These are phyloP conservation scores for Phaonia tiefii DNA, from an alignment of 2,888 invertebrate genomes.

Conservation along the genomic window DNA sequence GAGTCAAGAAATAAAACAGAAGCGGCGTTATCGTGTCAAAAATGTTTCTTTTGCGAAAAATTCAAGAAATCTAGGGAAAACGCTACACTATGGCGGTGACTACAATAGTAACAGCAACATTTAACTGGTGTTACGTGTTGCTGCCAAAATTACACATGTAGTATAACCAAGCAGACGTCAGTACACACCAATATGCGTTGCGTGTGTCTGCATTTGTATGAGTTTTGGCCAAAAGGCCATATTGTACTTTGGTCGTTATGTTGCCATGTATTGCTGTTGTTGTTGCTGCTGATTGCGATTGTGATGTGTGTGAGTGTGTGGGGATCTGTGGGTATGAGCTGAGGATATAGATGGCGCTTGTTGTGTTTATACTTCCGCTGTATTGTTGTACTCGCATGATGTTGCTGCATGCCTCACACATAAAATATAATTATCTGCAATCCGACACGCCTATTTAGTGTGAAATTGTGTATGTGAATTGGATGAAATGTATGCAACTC, in stretches of 20 bases:
- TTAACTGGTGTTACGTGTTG: conserved; percentile 69
- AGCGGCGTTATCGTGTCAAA: conserved; percentile 58
- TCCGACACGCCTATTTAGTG: conserved; percentile 70
- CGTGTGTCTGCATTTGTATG: neutral
- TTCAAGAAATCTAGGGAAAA: conserved; percentile 14
- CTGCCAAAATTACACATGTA: conserved; percentile 51
- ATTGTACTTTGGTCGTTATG: neutral
- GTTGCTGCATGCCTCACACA: conserved; percentile 67
- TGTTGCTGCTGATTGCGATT: neutral
- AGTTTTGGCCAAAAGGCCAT: too few species aligned
- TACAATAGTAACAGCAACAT: conserved; percentile 48
- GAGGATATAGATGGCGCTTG: conserved; percentile 63
- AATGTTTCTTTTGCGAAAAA: conserved; percentile 22
- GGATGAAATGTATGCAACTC: conserved; percentile 32
- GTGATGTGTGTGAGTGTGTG: too few species aligned
- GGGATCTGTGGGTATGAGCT: conserved; percentile 15
- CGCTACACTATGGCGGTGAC: neutral
- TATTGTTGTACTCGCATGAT: conserved; percentile 21
- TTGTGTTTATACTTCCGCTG: conserved; percentile 49
- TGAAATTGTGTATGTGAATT: conserved; percentile 49
- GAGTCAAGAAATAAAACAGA: conserved; percentile 40
- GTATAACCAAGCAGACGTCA: too few species aligned
- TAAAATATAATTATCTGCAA: conserved; percentile 73
- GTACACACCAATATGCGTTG: neutral
- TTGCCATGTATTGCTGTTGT: neutral